These are phyloP conservation scores for Heliothis subflexa DNA, from an alignment of 1,140 invertebrate genomes.

Conservation along the genomic window DNA sequence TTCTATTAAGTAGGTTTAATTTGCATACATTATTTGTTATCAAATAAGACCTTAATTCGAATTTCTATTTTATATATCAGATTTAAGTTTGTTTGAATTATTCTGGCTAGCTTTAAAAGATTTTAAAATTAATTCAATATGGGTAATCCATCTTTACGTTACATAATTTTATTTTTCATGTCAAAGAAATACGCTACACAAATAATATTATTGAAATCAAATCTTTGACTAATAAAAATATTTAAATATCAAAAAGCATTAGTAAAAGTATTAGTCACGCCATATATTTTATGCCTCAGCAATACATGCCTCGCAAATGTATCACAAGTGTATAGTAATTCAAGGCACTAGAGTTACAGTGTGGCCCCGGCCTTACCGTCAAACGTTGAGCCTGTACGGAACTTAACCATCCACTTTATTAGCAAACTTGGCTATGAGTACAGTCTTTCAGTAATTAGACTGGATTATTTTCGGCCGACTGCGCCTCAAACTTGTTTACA, in stretches of 20 bases:
- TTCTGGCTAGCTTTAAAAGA: no score
- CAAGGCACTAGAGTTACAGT: neutral
- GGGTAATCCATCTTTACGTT: no score
- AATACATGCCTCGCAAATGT: no score
- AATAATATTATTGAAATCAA: no score
- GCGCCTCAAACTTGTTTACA: conserved; percentile 58
- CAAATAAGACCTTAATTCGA: neutral
- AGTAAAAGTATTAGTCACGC: no score
- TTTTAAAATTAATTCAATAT: no score
- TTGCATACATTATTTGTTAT: conserved; percentile 4
- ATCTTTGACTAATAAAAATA: no score
- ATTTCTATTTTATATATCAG: neutral
- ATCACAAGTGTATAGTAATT: no score
- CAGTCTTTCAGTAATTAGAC: conserved; percentile 84
- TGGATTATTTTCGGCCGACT: conserved; percentile 78
- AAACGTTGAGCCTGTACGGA: conserved; percentile 59
- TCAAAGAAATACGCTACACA: no score
- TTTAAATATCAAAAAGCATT: no score
- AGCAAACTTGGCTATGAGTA: conserved; percentile 78
- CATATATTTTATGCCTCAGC: no score
- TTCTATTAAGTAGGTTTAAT: neutral
- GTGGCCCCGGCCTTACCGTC: conserved; percentile 52
- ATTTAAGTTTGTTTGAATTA: neutral
- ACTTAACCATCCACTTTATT: conserved; percentile 83
- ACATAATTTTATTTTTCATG: no score